Evolutionary conservation across 1,140 invertebrate genomes (phyloP).

Genomic region (Papilio glaucus): DNA sequence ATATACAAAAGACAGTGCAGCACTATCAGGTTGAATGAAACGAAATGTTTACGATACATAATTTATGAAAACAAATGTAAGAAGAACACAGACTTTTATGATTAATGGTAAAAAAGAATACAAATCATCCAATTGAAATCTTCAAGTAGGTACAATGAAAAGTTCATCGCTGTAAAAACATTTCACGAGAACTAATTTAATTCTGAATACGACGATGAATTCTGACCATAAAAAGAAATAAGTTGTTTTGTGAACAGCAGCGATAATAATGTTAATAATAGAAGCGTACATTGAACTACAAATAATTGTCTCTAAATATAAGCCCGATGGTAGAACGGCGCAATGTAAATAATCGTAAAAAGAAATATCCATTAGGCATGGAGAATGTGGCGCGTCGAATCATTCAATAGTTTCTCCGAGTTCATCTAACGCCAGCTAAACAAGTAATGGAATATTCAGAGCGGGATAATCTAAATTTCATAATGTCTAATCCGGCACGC

Average conservation of each 20-base stretch:
- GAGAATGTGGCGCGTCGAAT: constrained; percentile 7
- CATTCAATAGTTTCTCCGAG: constrained; percentile 17
- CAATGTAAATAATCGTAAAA: constrained; percentile 26
- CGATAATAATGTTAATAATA: neutral
- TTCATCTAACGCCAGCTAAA: constrained; percentile 13
- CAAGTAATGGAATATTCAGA: constrained; percentile 31
- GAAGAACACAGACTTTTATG: neutral
- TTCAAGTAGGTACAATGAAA: neutral
- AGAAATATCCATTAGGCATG: constrained; percentile 16
- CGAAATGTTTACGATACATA: neutral
- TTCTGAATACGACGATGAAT: neutral
- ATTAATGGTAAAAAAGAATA: neutral
- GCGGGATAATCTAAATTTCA: constrained; percentile 49
- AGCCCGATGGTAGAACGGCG: neutral
- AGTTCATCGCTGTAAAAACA: neutral
- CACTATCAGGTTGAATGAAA: neutral
- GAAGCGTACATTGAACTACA: constrained; percentile 20
- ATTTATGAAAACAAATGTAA: neutral
- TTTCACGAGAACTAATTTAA: neutral
- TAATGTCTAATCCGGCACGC: constrained; percentile 40
- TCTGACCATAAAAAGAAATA: neutral
- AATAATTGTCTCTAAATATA: constrained; percentile 25
- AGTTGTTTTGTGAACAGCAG: neutral
- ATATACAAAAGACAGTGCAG: neutral
- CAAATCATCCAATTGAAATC: neutral